Evolutionary conservation across 2,797 vertebrate genomes (phyloP).

Genomic region (Hydrolagus colliei): DNA sequence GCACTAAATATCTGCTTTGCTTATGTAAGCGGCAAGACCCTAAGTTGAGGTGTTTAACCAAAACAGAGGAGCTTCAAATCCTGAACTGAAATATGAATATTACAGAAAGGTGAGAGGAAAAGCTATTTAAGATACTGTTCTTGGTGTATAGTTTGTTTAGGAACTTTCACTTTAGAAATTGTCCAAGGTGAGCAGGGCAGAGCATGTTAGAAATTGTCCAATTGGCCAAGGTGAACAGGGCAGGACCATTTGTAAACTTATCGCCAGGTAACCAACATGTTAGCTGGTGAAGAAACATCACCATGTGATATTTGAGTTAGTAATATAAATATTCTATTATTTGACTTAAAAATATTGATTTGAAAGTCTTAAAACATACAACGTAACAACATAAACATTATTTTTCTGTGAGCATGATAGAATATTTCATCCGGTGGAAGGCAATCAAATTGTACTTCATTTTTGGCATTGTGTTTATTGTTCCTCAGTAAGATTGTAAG

Average conservation of each 20-base stretch:
- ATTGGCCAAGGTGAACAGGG: no score
- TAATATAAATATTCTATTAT: no score
- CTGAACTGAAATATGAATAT: neutral
- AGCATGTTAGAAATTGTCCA: no score
- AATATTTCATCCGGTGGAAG: neutral
- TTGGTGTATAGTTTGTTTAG: no score
- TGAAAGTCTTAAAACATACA: neutral
- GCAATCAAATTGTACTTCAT: neutral
- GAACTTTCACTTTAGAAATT: no score
- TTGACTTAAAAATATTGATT: neutral
- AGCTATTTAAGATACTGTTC: no score
- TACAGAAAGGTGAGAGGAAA: no score
- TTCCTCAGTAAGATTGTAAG: neutral
- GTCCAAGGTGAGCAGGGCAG: no score
- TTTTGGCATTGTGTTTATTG: neutral
- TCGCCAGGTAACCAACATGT: no score
- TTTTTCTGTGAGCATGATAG: neutral
- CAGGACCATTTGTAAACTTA: no score
- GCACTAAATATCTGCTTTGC: conserved; percentile 14
- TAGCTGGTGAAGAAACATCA: no score
- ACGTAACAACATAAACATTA: neutral
- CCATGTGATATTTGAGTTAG: no score
- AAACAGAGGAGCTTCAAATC: neutral
- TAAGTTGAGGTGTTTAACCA: conserved; percentile 26
- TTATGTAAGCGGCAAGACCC: neutral